Percentiles rank a stretch among this genome's conserved stretches.
Conservation (phyloP, 2,888 invertebrate genomes). For the Stenichneumon culpator region DNA sequence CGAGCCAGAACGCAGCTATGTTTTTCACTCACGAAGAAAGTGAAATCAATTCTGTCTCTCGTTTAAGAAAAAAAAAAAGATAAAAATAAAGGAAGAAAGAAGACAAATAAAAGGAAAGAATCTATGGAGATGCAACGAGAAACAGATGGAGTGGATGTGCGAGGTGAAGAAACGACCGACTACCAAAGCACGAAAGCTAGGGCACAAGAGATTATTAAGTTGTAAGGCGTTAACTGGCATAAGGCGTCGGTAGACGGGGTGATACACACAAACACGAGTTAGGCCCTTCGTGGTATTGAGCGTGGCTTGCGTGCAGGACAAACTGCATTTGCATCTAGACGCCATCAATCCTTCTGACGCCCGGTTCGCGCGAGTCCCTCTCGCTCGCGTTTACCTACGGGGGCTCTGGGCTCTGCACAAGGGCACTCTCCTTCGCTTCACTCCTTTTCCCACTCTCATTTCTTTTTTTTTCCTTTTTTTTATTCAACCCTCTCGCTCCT, state of each 20-base stretch:
- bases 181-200: conserved; percentile 42
- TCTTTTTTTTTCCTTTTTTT: conserved; percentile 6
- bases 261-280: conserved; percentile 36
- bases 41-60: conserved; percentile 18
- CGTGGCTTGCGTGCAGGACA: conserved; percentile 83
- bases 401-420: conserved; percentile 15
- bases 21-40: background rate
- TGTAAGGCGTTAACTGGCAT: conserved; percentile 85
- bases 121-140: conserved; percentile 14
- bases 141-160: conserved; percentile 5
- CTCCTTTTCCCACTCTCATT: conserved; percentile 27
- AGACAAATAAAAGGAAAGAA: conserved; percentile 8
- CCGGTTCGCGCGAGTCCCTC: conserved; percentile 76
- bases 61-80: background rate
- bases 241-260: conserved; percentile 84
- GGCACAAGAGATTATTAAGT: conserved; percentile 83
- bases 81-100: background rate
- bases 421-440: conserved; percentile 32
- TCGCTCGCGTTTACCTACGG: conserved; percentile 32
- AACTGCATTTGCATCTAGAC: conserved; percentile 85
- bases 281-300: conserved; percentile 3
- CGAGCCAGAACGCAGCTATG: background rate
- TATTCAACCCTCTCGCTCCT: conserved; percentile 13
- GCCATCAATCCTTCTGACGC: conserved; percentile 85
- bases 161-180: conserved; percentile 34